Evolutionary conservation across 2,797 vertebrate species (phyloP), one percentile per base, ranked within the genome.

Genomic region (Coccyzus lansbergi): DNA sequence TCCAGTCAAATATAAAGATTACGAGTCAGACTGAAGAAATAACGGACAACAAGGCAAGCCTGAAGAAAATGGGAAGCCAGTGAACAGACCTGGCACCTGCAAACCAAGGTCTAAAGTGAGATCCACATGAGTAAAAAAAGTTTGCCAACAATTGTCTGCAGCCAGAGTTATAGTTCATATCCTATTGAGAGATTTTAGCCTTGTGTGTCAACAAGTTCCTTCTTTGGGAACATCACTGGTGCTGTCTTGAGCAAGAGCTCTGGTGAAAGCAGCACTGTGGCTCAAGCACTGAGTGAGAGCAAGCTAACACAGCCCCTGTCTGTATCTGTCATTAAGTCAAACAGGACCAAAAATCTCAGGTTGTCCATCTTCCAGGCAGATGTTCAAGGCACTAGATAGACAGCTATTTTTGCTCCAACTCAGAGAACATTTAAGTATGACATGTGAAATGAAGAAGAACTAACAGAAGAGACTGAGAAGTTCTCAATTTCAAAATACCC

Each of bases 401-500:
- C 74, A 83, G 74, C 69, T 96, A 96, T 96, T 96, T 95, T 91
- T 79, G 48, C 74, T 93, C 77, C 82, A 90, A 88, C 91, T 96
- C 7, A 0, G 88, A 90, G 94, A 95, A 95, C 83, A 79, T 96
- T 88, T 86, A 91, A 88, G 58, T 81, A 92, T 95, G 90, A 93
- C 69, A 95, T 94, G 94, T 91, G 88, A 94, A 95, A 86, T 86
- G 69, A 82, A 94, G 94, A 92, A 93, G 82, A 92, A 36, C 84
- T 95, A 95, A 75, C 90, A 93, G 93, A 96, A 96, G 81, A 96
- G 86, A 82, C 88, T 90, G 93, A 96, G 87, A 96, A 95, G 80
- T 96, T 96, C 93, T 95, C 85, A 44, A 94, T 91, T 96, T 96
- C 93, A 94, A 95, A 95, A 96, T 94, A 96, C 90, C 33, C 83